Evolutionary conservation across 2,797 vertebrate genomes (phyloP).

Genomic region (Decapterus maruadsi): DNA sequence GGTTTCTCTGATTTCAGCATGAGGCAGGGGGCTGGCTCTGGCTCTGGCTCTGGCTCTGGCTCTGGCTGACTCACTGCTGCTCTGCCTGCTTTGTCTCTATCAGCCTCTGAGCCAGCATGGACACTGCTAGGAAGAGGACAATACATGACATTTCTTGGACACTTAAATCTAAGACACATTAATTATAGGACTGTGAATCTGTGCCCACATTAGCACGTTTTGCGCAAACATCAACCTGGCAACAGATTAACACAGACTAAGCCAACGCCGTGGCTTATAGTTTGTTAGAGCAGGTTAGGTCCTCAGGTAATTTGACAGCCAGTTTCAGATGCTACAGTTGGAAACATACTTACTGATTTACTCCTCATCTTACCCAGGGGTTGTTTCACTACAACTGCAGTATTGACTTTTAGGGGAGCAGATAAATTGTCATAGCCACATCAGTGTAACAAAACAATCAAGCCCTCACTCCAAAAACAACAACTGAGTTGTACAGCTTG

Average conservation of each 20-base stretch:
- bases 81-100: conserved; percentile 38
- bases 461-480: background rate
- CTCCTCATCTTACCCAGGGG: background rate
- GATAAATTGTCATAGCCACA: conserved; percentile 4
- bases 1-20: conserved; percentile 84
- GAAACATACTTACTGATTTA: conserved; percentile 4
- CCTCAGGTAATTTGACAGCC: background rate
- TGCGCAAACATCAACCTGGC: conserved; percentile 33
- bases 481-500: background rate
- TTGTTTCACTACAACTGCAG: background rate
- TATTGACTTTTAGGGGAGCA: conserved; percentile 9
- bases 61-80: conserved; percentile 70
- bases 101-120: conserved; percentile 49
- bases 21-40: conserved; percentile 75
- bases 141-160: conserved; percentile 64
- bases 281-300: conserved; percentile 17
- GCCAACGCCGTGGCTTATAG: conserved; percentile 5
- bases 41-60: conserved; percentile 69
- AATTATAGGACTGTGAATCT: conserved; percentile 46
- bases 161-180: conserved; percentile 60
- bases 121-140: conserved; percentile 59
- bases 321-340: conserved; percentile 10
- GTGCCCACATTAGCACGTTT: conserved; percentile 33
- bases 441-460: background rate
- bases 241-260: conserved; percentile 47